A percentile compares a stretch with the other conserved stretches of the same genome.
phyloP scores from a whole-genome alignment of 2,888 invertebrate genomes.

The Lottia gigantea region DNA sequence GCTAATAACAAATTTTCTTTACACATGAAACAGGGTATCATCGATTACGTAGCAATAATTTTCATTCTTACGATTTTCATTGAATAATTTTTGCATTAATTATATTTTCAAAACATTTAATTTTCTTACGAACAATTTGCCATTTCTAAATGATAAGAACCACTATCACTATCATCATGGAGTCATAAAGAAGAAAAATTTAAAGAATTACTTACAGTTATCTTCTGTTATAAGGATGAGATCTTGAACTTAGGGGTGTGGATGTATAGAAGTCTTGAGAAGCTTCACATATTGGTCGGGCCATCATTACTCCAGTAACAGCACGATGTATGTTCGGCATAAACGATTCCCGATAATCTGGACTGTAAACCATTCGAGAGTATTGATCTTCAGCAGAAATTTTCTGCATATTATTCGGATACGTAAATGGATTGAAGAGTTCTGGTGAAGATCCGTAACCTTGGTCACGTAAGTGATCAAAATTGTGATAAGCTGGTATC shows the following conservation, averaged over 20 bases:
- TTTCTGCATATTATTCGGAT: not conserved
- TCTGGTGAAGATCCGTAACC: not conserved
- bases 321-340: not conserved
- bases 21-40: no score
- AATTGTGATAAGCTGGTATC: not conserved
- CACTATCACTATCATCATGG: not conserved
- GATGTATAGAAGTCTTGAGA: not conserved
- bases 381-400: not conserved
- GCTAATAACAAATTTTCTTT: no score
- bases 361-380: not conserved
- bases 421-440: not conserved
- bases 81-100: no score
- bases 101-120: no score
- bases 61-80: no score
- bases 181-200: not conserved
- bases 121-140: no score
- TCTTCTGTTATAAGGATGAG: not conserved
- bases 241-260: not conserved
- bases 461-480: not conserved
- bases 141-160: no score
- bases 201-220: not conserved
- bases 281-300: not conserved
- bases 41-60: no score
- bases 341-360: not conserved
- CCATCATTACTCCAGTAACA: not conserved